Base-by-base conservation (phyloP, 2,113 vertebrate genomes). In the Corapipo altera region DNA sequence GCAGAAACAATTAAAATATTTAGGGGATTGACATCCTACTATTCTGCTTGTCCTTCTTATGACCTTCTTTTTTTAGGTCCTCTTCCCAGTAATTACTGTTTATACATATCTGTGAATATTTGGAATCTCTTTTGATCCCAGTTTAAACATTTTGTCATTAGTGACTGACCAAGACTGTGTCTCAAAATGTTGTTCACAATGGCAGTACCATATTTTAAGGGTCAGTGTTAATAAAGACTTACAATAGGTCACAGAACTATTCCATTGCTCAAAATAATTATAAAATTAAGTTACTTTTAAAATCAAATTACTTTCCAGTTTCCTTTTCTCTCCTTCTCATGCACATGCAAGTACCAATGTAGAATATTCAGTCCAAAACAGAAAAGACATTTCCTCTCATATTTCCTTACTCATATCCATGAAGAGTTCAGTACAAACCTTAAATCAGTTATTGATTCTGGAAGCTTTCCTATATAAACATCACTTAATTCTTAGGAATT, bases 1-100 rank as follows among this genome's bases (percentile, higher is more conserved):
- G 9, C 26, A 89, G 77, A 66, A 91, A 91, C 76, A 91, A 93
- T 61, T 93, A 79, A 87, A 89, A 66, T 71, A 41, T 54, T 74
- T 70, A n/a, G 46, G 70, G 55, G 26, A 71, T 37, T 74, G 37
- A 49, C 65, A 43, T 54, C 69, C 11, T 58, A 26, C 22, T 76
- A 49, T 91, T 86, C 13, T 62, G 15, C 61, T 61, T 72, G n/a
- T 66, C 54, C 69, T 91, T 89, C 80, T 86, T 51, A 66, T 33
- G 43, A 87, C 73, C 35, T 86, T 52, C 19, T 61, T 58, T 4
- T 41, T 62, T 62, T 54, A 66, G 8, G 3, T 49, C 10, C 10
- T 89, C 54, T 71, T 80, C 28, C 10, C 62, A 41, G 17, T 44
- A 18, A 21, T 83, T 80, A 26, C 30, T 57, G 5, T 28, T 49